Evolutionary conservation across 1,140 invertebrate species (phyloP).

Genomic region (Cardiocondyla obscurior): DNA sequence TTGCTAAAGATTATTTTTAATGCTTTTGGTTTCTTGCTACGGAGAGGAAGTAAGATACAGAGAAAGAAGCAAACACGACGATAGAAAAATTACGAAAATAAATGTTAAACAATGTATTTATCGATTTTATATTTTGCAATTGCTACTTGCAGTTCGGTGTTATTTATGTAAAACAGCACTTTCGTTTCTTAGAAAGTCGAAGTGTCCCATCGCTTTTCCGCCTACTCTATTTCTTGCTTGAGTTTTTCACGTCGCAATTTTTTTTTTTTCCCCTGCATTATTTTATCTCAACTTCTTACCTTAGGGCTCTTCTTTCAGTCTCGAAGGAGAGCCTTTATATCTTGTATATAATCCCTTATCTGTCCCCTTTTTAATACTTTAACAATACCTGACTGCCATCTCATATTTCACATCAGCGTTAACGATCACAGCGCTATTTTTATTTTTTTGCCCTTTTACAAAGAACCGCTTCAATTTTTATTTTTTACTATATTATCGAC

Average conservation of each 20-base stretch:
- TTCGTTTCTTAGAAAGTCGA: constrained; percentile 8
- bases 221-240: not conserved
- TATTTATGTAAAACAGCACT: not conserved
- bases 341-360: constrained; percentile 30
- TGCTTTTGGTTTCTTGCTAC: not conserved
- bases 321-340: constrained; percentile 31
- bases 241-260: constrained; percentile 45
- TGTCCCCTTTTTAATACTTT: constrained; percentile 24
- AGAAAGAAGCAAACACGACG: not conserved
- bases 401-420: constrained; percentile 38
- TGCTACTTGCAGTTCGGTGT: not conserved
- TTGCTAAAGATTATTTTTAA: not conserved
- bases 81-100: not conserved
- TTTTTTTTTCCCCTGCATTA: constrained; percentile 23
- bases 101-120: constrained; percentile 3
- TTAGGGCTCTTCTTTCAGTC: constrained; percentile 26
- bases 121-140: constrained; percentile 1
- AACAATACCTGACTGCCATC: constrained; percentile 39
- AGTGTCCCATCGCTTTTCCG: constrained; percentile 13
- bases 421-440: constrained; percentile 9
- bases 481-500: not conserved
- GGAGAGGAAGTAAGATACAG: not conserved
- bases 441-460: not conserved
- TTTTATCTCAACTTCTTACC: constrained; percentile 42
- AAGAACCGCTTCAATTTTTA: not conserved